These are phyloP conservation scores for Drosophila santomea DNA, from an alignment of 1,140 invertebrate species.

Conservation along the genomic window DNA sequence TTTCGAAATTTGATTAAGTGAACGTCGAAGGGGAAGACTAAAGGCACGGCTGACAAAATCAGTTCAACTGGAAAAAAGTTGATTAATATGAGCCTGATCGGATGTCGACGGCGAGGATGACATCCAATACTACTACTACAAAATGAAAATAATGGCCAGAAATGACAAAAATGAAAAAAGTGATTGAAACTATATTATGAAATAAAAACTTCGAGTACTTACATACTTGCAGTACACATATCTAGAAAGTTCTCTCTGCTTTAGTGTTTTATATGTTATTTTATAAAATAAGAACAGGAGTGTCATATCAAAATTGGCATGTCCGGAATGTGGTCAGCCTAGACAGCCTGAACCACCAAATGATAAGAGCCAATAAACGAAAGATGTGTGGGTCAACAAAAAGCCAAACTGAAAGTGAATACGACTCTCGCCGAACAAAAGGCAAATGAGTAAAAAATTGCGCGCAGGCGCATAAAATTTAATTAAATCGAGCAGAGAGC, in stretches of 20 bases:
- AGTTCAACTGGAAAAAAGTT: conserved; percentile 50
- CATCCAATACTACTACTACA: no score
- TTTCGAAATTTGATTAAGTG: conserved; percentile 73
- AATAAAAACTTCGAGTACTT: no score
- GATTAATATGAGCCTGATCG: conserved; percentile 31
- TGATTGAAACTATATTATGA: no score
- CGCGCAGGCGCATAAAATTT: conserved; percentile 80
- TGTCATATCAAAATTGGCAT: conserved; percentile 19
- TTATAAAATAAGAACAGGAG: no score
- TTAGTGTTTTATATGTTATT: no score
- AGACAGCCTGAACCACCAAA: conserved; percentile 16
- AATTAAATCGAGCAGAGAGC: conserved; percentile 66
- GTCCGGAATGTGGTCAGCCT: conserved; percentile 28
- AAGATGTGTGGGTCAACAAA: conserved; percentile 39
- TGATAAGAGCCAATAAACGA: not conserved
- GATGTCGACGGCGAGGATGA: conserved; percentile 4
- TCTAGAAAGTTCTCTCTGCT: no score
- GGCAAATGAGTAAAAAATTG: conserved; percentile 76
- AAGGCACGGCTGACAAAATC: conserved; percentile 26
- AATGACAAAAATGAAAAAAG: not conserved
- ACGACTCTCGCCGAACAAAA: conserved; percentile 26
- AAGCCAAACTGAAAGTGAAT: conserved; percentile 23
- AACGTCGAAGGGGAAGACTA: conserved; percentile 31
- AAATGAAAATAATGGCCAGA: no score
- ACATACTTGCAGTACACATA: no score